Evolutionary conservation across 1,140 invertebrate species (phyloP), one percentile per base, ranked within the genome.

Genomic region (Oscheius sp.): DNA sequence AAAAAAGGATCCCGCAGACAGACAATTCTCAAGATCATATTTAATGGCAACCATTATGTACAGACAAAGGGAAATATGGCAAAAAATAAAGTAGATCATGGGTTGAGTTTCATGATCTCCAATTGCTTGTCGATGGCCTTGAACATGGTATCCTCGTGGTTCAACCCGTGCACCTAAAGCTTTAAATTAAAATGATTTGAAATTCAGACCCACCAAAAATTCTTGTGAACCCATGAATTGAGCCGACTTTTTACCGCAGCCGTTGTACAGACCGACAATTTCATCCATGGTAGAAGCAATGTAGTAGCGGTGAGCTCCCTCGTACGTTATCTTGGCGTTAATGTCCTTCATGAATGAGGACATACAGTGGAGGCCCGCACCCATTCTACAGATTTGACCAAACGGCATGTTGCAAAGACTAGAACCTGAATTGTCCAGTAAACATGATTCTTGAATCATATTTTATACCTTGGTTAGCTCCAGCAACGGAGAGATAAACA

Each of bases 401-500:
- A 55, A 55, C 7, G 49, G 15, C 15, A 55, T 20, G 28, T 55
- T 55, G 23, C 49, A 55, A 55, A 55, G 49, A 26, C 15, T 13
- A 55, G 49, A 55, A 13, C 49, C 49, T 55, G 23, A 55, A 13
- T 13, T 7, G 7, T 13, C 7, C 4, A 23, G 7, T 55, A 55
- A 4, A 4, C 7, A 20, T 55, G 15, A 82, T 52, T 36, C 80
- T 80, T 18, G 82, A 68, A 59, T 68, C 38, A 32, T 42, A 28
- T 36, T 64, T 68, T 13, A 68, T 79, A n/a, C 79, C 79, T 31
- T 58, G 78, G 62, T 80, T 80, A 13, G 80, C 79, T 20, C 79
- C 79, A 26, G 79, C 79, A 18, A 80, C 79, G 10, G 75, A 78
- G 46, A 80, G 58, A 52, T 75, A 80, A 28, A 76, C 80, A 38